Conservation (phyloP, 1,140 invertebrate species). For the Hyposmocoma kahamanoa region DNA sequence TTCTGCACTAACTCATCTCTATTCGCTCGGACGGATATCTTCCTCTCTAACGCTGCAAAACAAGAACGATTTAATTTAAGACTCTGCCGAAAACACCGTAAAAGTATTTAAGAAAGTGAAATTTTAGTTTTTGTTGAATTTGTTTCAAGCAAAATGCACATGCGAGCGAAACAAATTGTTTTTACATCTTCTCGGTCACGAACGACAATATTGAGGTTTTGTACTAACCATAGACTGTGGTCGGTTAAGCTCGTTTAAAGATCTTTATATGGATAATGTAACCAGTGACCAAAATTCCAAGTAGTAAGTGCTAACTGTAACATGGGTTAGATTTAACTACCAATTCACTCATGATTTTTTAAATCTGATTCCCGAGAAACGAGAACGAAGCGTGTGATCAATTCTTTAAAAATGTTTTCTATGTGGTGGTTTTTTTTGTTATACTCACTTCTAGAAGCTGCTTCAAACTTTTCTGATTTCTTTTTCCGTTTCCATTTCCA, state of each 20-base stretch:
- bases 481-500: constrained; percentile 99
- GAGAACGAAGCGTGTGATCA: too few relatives aligned
- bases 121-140: background rate
- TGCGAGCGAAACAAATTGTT: background rate
- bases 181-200: background rate
- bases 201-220: too few relatives aligned
- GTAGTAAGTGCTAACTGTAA: too few relatives aligned
- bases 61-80: constrained; percentile 25
- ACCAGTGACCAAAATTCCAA: too few relatives aligned
- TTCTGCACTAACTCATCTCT: constrained; percentile 97
- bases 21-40: constrained; percentile 97
- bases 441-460: constrained; percentile 93
- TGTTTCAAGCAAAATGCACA: background rate
- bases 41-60: constrained; percentile 93
- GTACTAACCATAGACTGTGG: too few relatives aligned
- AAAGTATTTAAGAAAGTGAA: background rate
- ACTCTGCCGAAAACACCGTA: background rate
- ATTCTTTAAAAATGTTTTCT: too few relatives aligned
- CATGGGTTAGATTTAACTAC: too few relatives aligned
- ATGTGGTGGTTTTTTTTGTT: too few relatives aligned
- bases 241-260: too few relatives aligned
- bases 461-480: constrained; percentile 98
- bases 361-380: too few relatives aligned
- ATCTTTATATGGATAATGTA: too few relatives aligned
- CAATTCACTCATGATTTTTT: too few relatives aligned